Base-by-base conservation (phyloP, 2,113 vertebrate species). In the Terrapene triunguis region DNA sequence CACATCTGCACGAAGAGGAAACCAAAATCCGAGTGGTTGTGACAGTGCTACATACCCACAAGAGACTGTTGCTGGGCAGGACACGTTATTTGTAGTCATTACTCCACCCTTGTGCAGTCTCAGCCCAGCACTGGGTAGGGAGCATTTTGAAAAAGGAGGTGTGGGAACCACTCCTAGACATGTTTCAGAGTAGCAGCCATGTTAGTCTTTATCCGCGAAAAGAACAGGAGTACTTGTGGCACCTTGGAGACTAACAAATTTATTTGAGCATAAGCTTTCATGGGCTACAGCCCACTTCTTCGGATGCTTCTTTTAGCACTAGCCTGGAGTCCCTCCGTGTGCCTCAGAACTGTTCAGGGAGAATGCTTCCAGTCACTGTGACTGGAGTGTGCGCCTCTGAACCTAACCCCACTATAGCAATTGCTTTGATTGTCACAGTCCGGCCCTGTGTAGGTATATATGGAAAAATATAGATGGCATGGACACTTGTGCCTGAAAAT, bases 21-120 rank as follows among this genome's bases (percentile, higher is more conserved):
- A 90, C 21, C 59, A 85, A 4, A 76, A 12, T 29, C 55, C 1
- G 5, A 16, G 53, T 32, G 29, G 8, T 10, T 14, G 38, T 76
- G 3, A 0, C 29, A 14, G 10, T 38, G 14, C 13, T 2, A 76
- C 9, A 78, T 2, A 44, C 19, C 2, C 0, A 84, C 14, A 54
- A 27, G 1, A 4, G 25, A 85, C 16, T 53, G 27, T 78, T 44
- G 24, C 16, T n/a, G 35, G 35, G 35, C 11, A 93, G 25, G 6
- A 83, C 25, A 80, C 4, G 2, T 10, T 14, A n/a, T 1, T 0
- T 10, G 12, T 17, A 89, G 10, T 10, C 72, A 24, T 80, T 72
- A 5, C 0, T 80, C 13, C 2, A 10, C n/a, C 48, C n/a, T 4
- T 8, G 10, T 24, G 80, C 13, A 12, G 11, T 76, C 42, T 47